A percentile compares a stretch with the other conserved stretches of the same genome.
These are phyloP conservation scores for Anoplophora glabripennis DNA, from an alignment of 1,140 invertebrate genomes.

Conservation along the genomic window DNA sequence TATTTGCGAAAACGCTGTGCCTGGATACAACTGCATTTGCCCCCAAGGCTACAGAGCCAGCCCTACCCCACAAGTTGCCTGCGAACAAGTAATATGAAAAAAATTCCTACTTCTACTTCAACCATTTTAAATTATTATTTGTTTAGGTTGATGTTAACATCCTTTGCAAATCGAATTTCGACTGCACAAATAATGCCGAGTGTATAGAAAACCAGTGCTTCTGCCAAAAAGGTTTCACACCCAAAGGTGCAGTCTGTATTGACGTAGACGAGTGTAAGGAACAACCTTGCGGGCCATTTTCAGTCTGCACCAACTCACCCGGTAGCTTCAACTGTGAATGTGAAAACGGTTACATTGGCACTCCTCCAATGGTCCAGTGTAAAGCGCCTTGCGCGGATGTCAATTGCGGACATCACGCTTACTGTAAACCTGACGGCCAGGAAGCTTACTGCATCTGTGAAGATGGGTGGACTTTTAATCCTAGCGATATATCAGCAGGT, in stretches of 20 bases:
- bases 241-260: slow-evolving; percentile 71
- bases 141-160: slow-evolving; percentile 77
- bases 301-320: slow-evolving; percentile 77
- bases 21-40: slow-evolving; percentile 85
- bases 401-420: slow-evolving; percentile 82
- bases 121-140: neutral
- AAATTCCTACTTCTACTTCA: slow-evolving; percentile 4
- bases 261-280: slow-evolving; percentile 83
- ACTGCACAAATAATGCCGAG: slow-evolving; percentile 89
- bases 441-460: slow-evolving; percentile 92
- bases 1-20: slow-evolving; percentile 80
- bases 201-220: slow-evolving; percentile 86
- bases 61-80: slow-evolving; percentile 77
- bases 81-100: slow-evolving; percentile 69
- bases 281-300: slow-evolving; percentile 73
- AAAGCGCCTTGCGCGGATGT: slow-evolving; percentile 91
- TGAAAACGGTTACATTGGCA: slow-evolving; percentile 78
- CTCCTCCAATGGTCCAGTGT: slow-evolving; percentile 74
- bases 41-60: slow-evolving; percentile 84
- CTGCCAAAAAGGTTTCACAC: slow-evolving; percentile 84
- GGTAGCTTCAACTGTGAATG: slow-evolving; percentile 88
- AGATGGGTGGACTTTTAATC: slow-evolving; percentile 90
- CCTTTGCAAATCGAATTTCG: slow-evolving; percentile 83
- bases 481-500: slow-evolving; percentile 80
- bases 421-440: slow-evolving; percentile 81